Evolutionary conservation across 1,140 invertebrate species (phyloP).

Genomic region (Eupristina koningsbergeri): DNA sequence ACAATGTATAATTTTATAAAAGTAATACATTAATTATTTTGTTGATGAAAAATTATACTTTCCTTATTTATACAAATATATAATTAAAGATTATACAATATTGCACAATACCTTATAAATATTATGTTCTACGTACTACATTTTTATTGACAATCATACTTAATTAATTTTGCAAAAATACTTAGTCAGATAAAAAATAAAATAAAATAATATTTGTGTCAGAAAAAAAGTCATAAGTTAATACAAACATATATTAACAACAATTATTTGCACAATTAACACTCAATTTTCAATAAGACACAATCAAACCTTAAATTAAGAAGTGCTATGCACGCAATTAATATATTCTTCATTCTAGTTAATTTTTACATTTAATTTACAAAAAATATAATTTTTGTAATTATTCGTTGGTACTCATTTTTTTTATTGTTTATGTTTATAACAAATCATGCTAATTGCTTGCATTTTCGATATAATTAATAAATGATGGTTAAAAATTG

Average conservation of each 20-base stretch:
- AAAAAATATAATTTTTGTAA: conserved; percentile 38
- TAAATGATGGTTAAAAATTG: conserved; percentile 31
- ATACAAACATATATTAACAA: conserved; percentile 35
- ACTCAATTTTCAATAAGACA: neutral
- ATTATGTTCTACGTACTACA: conserved; percentile 26
- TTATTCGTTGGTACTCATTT: conserved; percentile 3
- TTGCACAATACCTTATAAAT: conserved; percentile 32
- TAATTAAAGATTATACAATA: conserved; percentile 41
- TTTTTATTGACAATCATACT: conserved; percentile 33
- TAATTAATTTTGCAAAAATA: neutral
- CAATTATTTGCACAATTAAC: conserved; percentile 21
- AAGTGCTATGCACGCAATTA: neutral
- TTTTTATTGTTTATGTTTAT: conserved; percentile 11
- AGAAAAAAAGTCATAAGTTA: conserved; percentile 7
- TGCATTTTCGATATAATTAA: conserved; percentile 31
- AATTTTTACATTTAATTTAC: conserved; percentile 25
- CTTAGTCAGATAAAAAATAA: conserved; percentile 7
- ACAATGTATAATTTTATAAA: conserved; percentile 31
- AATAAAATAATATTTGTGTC: conserved; percentile 21
- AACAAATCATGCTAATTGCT: neutral
- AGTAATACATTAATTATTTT: conserved; percentile 27
- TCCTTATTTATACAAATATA: conserved; percentile 43
- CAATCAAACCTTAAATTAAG: neutral
- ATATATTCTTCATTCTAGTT: conserved; percentile 3
- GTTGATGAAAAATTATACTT: conserved; percentile 27